phyloP scores from a whole-genome alignment of 2,888 invertebrate species.

The Nephrotoma guestfalica region DNA sequence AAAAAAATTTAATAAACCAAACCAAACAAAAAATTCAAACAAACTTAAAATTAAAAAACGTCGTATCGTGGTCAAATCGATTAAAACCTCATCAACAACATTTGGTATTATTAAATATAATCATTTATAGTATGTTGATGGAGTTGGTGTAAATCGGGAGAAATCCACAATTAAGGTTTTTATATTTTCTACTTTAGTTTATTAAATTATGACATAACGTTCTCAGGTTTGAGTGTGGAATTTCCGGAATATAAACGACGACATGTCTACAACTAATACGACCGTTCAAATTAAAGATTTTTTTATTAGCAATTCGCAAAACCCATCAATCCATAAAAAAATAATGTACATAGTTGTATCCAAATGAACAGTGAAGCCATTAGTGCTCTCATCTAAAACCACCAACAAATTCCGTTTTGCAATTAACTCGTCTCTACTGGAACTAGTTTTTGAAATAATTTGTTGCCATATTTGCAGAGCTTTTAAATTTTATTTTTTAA shows the following conservation, averaged over 20 bases:
- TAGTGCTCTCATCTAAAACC: neutral
- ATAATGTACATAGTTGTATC: neutral
- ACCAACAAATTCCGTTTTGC: neutral
- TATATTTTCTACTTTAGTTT: neutral
- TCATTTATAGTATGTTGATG: neutral
- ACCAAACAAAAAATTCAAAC: neutral
- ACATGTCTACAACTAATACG: neutral
- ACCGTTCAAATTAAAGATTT: neutral
- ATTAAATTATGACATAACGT: neutral
- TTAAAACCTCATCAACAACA: slow-evolving; percentile 1
- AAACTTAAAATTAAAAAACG: neutral
- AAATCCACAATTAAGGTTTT: neutral
- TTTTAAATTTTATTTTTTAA: neutral
- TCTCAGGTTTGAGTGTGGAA: neutral
- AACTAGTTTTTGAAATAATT: neutral
- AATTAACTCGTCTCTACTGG: neutral
- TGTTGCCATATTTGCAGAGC: neutral
- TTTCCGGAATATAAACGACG: neutral
- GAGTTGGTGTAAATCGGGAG: neutral
- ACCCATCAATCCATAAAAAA: neutral
- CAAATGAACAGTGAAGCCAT: neutral
- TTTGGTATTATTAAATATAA: neutral
- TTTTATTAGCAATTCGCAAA: neutral
- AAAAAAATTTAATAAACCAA: neutral
- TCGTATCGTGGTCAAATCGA: neutral